A percentile compares a stretch with the other conserved stretches of the same genome.
phyloP scores from a whole-genome alignment of 2,888 invertebrate species.

The Hemaris fuciformis region DNA sequence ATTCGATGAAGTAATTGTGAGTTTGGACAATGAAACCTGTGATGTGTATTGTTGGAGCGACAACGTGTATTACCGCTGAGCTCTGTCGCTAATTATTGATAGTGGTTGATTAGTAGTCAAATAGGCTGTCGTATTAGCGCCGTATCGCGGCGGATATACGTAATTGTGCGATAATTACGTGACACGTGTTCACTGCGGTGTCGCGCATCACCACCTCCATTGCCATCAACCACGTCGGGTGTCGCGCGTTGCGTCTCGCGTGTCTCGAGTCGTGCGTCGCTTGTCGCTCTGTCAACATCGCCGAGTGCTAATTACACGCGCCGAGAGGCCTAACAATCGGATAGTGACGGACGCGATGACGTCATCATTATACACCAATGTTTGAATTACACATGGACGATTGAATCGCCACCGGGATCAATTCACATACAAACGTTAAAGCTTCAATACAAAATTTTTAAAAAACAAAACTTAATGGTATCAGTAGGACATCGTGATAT shows the following conservation, averaged over 20 bases:
- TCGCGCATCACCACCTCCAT: neutral
- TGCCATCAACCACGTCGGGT: neutral
- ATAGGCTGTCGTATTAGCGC: neutral
- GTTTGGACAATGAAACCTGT: too few relatives aligned
- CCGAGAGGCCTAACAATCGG: conserved; percentile 15
- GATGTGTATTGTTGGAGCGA: neutral
- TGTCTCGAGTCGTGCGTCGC: neutral
- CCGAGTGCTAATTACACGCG: conserved; percentile 25
- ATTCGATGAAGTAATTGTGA: too few relatives aligned
- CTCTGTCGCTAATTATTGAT: neutral
- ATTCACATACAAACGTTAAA: too few relatives aligned
- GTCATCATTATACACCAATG: neutral
- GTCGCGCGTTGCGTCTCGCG: neutral
- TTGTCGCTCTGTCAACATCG: conserved; percentile 13
- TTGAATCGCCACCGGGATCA: too few relatives aligned
- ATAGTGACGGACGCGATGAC: conserved; percentile 20
- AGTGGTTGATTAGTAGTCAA: neutral
- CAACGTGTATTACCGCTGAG: neutral
- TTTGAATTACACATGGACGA: too few relatives aligned
- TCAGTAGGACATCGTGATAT: too few relatives aligned
- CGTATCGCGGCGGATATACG: neutral
- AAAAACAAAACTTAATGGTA: too few relatives aligned
- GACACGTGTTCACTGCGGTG: neutral
- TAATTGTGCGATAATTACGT: neutral
- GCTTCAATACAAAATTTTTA: too few relatives aligned